Conservation (phyloP, 2,113 vertebrate species). For the Atlantisia rogersi region DNA sequence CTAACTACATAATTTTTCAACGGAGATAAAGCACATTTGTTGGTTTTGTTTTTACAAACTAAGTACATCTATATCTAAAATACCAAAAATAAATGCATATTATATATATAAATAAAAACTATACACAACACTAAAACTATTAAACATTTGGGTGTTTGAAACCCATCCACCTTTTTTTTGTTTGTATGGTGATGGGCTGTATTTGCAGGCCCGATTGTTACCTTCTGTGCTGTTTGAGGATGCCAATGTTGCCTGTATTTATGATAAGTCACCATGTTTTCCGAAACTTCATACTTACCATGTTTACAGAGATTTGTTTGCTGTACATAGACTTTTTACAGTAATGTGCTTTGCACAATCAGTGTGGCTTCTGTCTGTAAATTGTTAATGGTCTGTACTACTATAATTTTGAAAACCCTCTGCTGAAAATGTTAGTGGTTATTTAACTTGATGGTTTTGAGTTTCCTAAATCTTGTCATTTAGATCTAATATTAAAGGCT, state of each 20-base stretch:
- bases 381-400: conserved; percentile 87
- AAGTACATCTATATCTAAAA: conserved; percentile 88
- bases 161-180: conserved; percentile 75
- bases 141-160: conserved; percentile 75
- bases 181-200: conserved; percentile 84
- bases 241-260: conserved; percentile 95
- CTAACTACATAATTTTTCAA: conserved; percentile 81
- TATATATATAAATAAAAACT: conserved; percentile 53
- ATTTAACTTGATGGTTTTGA: conserved; percentile 89
- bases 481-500: conserved; percentile 60
- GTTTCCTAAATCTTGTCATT: conserved; percentile 75
- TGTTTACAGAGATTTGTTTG: conserved; percentile 97
- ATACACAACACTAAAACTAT: conserved; percentile 86
- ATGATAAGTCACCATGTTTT: conserved; percentile 88
- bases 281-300: conserved; percentile 91
- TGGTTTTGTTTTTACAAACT: conserved; percentile 86
- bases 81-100: conserved; percentile 83
- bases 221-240: conserved; percentile 90
- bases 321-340: conserved; percentile 97
- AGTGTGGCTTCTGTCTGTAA: conserved; percentile 90
- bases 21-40: conserved; percentile 86
- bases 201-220: conserved; percentile 86
- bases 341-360: conserved; percentile 94
- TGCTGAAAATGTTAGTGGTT: conserved; percentile 88
- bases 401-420: conserved; percentile 82